A percentile compares a stretch with the other conserved stretches of the same genome.
phyloP scores from a whole-genome alignment of 2,113 vertebrate species.

The Nibea albiflora region DNA sequence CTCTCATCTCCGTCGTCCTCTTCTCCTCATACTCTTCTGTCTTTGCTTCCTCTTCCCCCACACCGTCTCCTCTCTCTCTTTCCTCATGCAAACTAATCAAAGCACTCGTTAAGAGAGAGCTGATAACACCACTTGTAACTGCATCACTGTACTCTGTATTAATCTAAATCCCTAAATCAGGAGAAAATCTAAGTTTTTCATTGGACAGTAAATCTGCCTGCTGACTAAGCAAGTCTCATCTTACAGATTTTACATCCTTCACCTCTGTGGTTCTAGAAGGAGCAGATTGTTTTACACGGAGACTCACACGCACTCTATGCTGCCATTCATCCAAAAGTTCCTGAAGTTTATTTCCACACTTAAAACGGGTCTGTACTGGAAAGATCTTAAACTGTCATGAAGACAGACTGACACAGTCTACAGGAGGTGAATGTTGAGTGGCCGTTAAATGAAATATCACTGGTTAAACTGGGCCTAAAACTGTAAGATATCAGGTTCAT shows the following conservation, averaged over 20 bases:
- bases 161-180: not conserved
- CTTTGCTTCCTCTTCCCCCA: not conserved
- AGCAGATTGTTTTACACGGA: not conserved
- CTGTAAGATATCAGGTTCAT: no score
- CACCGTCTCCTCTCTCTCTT: not conserved
- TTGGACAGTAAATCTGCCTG: not conserved
- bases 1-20: conserved; percentile 17
- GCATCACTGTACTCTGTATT: not conserved
- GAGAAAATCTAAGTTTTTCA: not conserved
- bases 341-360: not conserved
- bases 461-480: no score
- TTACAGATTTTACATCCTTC: not conserved
- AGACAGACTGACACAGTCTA: not conserved
- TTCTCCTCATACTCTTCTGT: conserved; percentile 3
- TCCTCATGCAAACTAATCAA: conserved; percentile 1
- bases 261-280: not conserved
- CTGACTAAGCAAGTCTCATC: not conserved
- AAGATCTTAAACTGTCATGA: not conserved
- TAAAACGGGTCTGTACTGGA: not conserved
- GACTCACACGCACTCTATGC: not conserved
- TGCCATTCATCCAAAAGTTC: not conserved
- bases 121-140: not conserved
- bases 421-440: not conserved
- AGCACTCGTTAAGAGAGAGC: not conserved
- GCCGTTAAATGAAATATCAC: not conserved